Percentiles rank a stretch among this genome's conserved stretches.
phyloP scores from a whole-genome alignment of 2,888 invertebrate genomes.

The Chloromyia formosa region DNA sequence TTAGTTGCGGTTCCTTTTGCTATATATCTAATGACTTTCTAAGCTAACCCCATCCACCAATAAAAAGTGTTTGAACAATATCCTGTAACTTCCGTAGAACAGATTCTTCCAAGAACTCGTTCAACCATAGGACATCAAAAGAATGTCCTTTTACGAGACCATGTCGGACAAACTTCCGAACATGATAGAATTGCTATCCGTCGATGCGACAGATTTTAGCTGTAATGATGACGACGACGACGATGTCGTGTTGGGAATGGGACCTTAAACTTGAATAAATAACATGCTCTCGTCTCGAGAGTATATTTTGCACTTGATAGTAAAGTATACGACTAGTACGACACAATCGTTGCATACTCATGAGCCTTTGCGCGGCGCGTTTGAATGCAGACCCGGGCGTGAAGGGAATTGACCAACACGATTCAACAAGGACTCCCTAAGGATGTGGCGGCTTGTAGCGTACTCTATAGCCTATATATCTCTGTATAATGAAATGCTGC shows the following conservation, averaged over 20 bases:
- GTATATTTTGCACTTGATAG: conserved; percentile 37
- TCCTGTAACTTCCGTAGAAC: too few relatives aligned
- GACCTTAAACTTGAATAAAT: conserved; percentile 40
- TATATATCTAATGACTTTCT: too few relatives aligned
- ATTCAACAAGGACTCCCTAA: conserved; percentile 30
- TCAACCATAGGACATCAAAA: background rate
- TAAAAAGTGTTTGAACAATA: too few relatives aligned
- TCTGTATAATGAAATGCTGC: conserved; percentile 18
- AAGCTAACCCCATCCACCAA: too few relatives aligned
- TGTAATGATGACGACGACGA: background rate
- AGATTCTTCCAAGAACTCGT: too few relatives aligned
- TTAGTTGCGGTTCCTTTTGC: too few relatives aligned
- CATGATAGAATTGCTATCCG: background rate
- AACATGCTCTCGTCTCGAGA: conserved; percentile 28
- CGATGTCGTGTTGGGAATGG: conserved; percentile 11
- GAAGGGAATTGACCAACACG: background rate
- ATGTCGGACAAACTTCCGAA: background rate
- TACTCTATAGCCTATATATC: conserved; percentile 3
- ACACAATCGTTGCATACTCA: conserved; percentile 3
- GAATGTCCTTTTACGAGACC: background rate
- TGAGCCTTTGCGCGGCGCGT: background rate
- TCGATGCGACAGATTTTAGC: conserved; percentile 18
- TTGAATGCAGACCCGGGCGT: background rate
- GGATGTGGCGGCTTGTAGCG: conserved; percentile 1
- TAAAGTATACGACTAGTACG: conserved; percentile 12